phyloP scores from a whole-genome alignment of 1,140 invertebrate species.

The Protaetia brevitarsis region DNA sequence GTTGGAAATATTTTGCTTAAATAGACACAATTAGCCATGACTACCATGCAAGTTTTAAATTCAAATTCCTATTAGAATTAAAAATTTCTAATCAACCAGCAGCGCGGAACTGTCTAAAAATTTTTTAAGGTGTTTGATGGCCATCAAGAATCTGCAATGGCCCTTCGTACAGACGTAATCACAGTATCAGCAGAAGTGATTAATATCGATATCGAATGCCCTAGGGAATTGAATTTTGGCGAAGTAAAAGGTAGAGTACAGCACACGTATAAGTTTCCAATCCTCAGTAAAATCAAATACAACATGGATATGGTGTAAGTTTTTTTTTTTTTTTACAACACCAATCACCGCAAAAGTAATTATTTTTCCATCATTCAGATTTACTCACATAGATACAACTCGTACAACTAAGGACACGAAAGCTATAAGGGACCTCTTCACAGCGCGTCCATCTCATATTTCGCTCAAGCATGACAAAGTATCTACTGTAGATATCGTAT shows the following conservation, averaged over 20 bases:
- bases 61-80: too few relatives aligned
- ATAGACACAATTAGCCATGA: too few relatives aligned
- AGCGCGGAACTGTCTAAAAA: conserved; percentile 11
- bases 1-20: too few relatives aligned
- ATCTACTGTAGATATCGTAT: conserved; percentile 3
- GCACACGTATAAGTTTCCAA: conserved; percentile 3
- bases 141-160: background rate
- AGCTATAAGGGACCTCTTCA: conserved; percentile 11
- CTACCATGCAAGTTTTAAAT: too few relatives aligned
- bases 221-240: conserved; percentile 23
- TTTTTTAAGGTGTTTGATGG: conserved; percentile 36
- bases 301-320: conserved; percentile 26
- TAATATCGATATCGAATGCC: conserved; percentile 29
- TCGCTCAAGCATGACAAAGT: background rate
- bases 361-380: background rate
- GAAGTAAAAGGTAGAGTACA: conserved; percentile 29
- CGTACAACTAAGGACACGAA: background rate
- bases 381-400: background rate
- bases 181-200: conserved; percentile 31
- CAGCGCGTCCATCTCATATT: background rate
- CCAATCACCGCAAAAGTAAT: background rate
- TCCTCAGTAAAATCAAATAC: conserved; percentile 29
- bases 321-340: background rate
- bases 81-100: background rate
- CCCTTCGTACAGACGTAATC: conserved; percentile 8